These are phyloP conservation scores for Pseudochirops corinnae DNA, from an alignment of 2,797 vertebrate genomes.

Conservation along the genomic window DNA sequence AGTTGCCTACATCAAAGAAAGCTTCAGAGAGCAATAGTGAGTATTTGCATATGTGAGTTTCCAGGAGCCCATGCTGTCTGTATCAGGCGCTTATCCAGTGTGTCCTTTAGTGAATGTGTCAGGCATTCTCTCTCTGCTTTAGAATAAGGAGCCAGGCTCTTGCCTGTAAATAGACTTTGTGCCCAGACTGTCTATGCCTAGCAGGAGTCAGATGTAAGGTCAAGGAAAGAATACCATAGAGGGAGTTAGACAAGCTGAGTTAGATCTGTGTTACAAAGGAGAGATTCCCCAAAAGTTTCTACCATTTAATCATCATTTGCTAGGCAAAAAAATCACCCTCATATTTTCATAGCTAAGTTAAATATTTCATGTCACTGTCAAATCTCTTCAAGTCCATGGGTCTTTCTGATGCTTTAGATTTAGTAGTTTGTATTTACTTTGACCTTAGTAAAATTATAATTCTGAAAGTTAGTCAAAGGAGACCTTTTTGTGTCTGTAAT, in stretches of 20 bases:
- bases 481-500: conserved; percentile 51
- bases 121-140: conserved; percentile 2
- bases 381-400: conserved; percentile 37
- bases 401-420: conserved; percentile 64
- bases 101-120: not conserved
- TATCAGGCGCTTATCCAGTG: not conserved
- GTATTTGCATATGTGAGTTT: not conserved
- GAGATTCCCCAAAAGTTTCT: conserved; percentile 25
- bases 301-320: not conserved
- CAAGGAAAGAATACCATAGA: not conserved
- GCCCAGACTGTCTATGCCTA: not conserved
- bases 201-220: not conserved
- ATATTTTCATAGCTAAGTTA: conserved; percentile 30
- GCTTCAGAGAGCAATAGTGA: not conserved
- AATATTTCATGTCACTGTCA: conserved; percentile 48
- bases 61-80: not conserved
- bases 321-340: not conserved
- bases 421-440: conserved; percentile 51
- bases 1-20: not conserved
- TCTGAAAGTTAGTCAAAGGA: conserved; percentile 38
- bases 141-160: not conserved
- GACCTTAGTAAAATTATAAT: conserved; percentile 53
- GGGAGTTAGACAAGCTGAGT: conserved; percentile 2
- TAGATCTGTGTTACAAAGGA: not conserved
- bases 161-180: not conserved